A percentile compares a stretch with the other conserved stretches of the same genome.
Conservation (phyloP, 1,140 invertebrate genomes). For the Ctenoplectra terminalis region DNA sequence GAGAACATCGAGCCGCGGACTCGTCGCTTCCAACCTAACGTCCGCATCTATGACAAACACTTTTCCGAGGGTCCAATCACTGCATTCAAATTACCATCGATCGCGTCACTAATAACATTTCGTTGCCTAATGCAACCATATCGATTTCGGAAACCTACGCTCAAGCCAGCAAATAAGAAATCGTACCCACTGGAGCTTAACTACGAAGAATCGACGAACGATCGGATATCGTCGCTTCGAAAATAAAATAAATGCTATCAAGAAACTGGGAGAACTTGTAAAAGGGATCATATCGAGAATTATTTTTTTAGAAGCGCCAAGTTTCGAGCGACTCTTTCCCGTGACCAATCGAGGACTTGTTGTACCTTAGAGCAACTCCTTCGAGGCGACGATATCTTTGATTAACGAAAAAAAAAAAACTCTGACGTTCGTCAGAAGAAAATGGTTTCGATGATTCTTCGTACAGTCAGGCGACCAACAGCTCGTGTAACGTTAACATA, state of each 20-base stretch:
- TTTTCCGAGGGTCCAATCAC: slow-evolving; percentile 65
- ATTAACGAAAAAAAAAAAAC: background rate
- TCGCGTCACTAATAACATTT: background rate
- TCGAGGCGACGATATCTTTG: background rate
- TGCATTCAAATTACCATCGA: slow-evolving; percentile 47
- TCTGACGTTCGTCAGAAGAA: background rate
- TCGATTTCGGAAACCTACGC: background rate
- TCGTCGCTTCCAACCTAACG: too few relatives aligned
- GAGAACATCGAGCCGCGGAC: background rate
- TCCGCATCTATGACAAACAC: slow-evolving; percentile 29
- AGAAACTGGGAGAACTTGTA: background rate
- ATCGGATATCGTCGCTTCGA: background rate
- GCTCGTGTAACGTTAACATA: slow-evolving; percentile 22
- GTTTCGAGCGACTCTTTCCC: background rate
- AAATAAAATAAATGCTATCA: background rate
- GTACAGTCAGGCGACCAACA: background rate
- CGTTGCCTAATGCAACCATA: background rate
- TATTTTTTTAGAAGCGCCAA: slow-evolving; percentile 28
- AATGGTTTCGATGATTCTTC: background rate
- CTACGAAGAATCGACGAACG: background rate
- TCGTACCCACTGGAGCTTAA: background rate
- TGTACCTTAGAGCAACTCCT: background rate
- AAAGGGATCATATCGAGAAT: background rate
- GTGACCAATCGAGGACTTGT: background rate
- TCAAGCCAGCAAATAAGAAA: background rate